phyloP scores from a whole-genome alignment of 2,113 vertebrate genomes.

The Coreoperca whiteheadi region DNA sequence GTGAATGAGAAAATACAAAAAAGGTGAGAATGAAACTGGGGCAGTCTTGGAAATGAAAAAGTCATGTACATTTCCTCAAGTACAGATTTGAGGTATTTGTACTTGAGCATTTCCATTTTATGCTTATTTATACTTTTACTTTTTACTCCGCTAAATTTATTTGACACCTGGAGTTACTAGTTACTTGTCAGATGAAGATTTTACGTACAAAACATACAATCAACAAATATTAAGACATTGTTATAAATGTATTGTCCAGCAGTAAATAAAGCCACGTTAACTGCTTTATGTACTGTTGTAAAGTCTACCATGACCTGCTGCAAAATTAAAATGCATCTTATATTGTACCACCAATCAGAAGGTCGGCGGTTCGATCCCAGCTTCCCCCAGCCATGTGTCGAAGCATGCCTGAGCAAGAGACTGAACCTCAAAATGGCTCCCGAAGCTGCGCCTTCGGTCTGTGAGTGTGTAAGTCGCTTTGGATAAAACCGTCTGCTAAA shows the following conservation, averaged over 20 bases:
- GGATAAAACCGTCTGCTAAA: no score
- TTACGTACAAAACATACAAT: background rate
- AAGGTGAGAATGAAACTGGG: background rate
- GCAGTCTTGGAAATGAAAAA: conserved; percentile 10
- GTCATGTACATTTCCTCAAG: background rate
- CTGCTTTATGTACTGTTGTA: no score
- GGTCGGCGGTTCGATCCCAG: no score
- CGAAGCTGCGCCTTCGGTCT: no score
- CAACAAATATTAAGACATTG: background rate
- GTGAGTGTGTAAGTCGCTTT: no score
- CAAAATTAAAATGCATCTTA: no score
- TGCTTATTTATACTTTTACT: background rate
- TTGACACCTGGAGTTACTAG: background rate
- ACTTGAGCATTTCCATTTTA: background rate
- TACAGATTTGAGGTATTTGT: background rate
- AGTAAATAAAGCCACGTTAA: background rate
- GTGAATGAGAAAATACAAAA: background rate
- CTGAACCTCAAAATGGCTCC: no score
- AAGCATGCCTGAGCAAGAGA: no score
- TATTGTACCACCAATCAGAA: no score
- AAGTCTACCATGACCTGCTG: background rate
- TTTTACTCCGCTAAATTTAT: background rate
- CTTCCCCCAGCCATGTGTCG: no score
- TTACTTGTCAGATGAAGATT: background rate
- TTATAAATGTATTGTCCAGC: background rate